Base-by-base conservation (phyloP, 53 echinoderm and acorn worm genomes). In the Glandiceps talaboti region DNA sequence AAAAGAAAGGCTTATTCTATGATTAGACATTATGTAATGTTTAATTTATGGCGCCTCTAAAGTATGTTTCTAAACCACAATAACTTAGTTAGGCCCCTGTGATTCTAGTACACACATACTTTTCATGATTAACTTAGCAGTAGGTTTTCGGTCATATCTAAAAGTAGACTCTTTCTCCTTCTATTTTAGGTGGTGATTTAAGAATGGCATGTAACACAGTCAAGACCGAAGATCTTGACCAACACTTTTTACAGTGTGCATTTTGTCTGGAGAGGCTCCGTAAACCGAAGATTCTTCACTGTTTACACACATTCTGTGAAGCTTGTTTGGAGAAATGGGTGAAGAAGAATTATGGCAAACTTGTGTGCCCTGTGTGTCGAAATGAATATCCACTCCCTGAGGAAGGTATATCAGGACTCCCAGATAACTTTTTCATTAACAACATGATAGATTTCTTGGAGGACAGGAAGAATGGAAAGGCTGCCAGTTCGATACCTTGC, bases 361-460 rank as follows among this genome's bases (percentile, higher is more conserved):
- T 99, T 1, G 86, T 91, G 27, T 99, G 99, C 30, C 99, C 99
- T 0, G 87, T 97, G 30, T 97, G 99, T 81, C 87, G 99, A 26
- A 93, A 84, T 26, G 91, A 97, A 33, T 91, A 97, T 77, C 76
- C 90, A 26, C 84, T 97, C 30, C 84, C 89, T 0, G 88, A 87
- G 25, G 81, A 79, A 0, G 99, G 93, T 14, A 90, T 97, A 1
- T 73, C 83, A 0, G 83, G 87, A 27, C 88, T 97, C 12, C 91
- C 99, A 1, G 99, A 97, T 78, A 97, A 97, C 79, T 97, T 97
- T 87, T 97, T 97, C 79, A 89, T 97, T 30, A 99, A 99, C 83
- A 94, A 91, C 77, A 99, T 99, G 75, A 99, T 99, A 32, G 99
- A 99, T 73, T 99, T 99, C 76, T 92, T 99, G 33, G 77, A 82